Base-by-base conservation (phyloP, 2,113 vertebrate species). In the Upupa epops region DNA sequence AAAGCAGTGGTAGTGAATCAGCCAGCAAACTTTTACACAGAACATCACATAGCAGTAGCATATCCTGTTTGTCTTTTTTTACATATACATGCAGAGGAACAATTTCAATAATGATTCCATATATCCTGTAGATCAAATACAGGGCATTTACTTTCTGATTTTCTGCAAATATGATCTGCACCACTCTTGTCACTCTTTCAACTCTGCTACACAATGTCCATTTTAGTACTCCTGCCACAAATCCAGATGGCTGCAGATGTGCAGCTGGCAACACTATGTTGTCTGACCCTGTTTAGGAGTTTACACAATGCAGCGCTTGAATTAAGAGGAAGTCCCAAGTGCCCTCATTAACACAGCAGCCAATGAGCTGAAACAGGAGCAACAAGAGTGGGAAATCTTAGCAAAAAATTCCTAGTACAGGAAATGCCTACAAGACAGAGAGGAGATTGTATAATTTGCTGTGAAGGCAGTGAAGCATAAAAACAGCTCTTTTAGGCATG, bases 241-340 rank as follows among this genome's bases (percentile, higher is more conserved):
- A 92, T 79, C 93, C 90, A 95, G 92, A 94, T 94, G 87, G 93
- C 92, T 96, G 88, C 93, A 93, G 93, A 92, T 94, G 88, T 93
- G 95, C 92, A 94, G 95, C 94, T 96, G 92, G 77, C 92, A 94
- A 92, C 93, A 94, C 81, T 90, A 86, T 94, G 92, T 93, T 95
- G 66, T 64, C 94, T 96, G 88, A 95, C 84, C 94, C 91, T 92
- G 92, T 79, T 96, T 66, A 90, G 93, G 90, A 89, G 78, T 89
- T 93, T 71, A 76, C 68, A 96, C 91, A 96, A 96, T 92, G 94
- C 86, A 93, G 84, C 92, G 86, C 92, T 93, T 96, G 81, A 96
- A 96, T 92, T 69, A 82, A 74, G 90, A 96, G 93, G 95, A 96
- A 95, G 93, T 95, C 86, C 86, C 77, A 93, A 92, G 81, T 93